These are phyloP conservation scores for Xiphophorus birchmanni DNA, from an alignment of 2,797 vertebrate species.

Conservation along the genomic window DNA sequence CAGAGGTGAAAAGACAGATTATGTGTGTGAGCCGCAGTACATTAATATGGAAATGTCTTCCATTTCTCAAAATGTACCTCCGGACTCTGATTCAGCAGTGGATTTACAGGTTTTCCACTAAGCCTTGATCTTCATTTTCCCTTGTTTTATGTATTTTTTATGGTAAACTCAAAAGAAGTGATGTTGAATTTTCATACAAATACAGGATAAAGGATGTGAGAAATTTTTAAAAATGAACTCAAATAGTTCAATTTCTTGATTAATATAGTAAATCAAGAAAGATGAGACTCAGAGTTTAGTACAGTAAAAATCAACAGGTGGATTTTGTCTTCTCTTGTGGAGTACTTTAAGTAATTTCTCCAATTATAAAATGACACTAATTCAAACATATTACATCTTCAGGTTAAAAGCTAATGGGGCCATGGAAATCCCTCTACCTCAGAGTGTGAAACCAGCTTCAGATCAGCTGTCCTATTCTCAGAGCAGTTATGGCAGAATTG, in stretches of 20 bases:
- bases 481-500: slow-evolving; percentile 52
- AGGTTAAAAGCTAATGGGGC: slow-evolving; percentile 27
- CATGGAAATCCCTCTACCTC: slow-evolving; percentile 22
- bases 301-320: background rate
- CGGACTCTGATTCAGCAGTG: background rate
- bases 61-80: background rate
- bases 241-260: no score
- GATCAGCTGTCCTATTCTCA: slow-evolving; percentile 69
- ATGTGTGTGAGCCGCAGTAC: background rate
- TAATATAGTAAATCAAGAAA: background rate
- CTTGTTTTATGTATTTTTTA: background rate
- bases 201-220: background rate
- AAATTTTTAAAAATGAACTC: background rate
- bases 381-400: slow-evolving; percentile 21
- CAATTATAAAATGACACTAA: background rate
- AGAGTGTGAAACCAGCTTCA: slow-evolving; percentile 51
- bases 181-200: background rate
- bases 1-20: slow-evolving; percentile 18
- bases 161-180: background rate
- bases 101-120: background rate
- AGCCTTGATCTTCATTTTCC: background rate
- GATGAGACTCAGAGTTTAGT: background rate
- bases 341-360: background rate
- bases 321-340: slow-evolving; percentile 7
- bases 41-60: background rate